Evolutionary conservation across 2,888 invertebrate genomes (phyloP).

Genomic region (Lamellibrachia satsuma): DNA sequence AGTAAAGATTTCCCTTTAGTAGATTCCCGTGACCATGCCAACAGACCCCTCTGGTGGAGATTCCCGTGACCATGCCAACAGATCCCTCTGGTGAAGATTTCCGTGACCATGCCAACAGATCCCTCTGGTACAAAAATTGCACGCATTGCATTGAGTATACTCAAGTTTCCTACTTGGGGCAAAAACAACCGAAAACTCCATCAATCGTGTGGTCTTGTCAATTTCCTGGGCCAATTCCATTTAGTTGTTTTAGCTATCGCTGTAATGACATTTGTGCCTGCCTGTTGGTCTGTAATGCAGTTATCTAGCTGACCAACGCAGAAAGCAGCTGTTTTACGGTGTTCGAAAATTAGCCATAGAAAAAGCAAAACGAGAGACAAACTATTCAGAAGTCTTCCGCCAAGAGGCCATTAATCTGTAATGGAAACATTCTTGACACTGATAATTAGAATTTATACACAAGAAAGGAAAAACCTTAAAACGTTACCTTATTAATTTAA

Average conservation of each 20-base stretch:
- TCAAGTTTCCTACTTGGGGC: neutral
- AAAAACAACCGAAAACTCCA: neutral
- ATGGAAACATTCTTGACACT: neutral
- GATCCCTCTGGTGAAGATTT: too few relatives aligned
- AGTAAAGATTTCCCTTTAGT: too few relatives aligned
- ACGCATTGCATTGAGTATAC: neutral
- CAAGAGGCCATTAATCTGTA: neutral
- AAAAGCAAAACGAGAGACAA: neutral
- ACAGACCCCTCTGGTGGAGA: too few relatives aligned
- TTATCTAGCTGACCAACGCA: neutral
- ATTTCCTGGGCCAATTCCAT: conserved; percentile 3
- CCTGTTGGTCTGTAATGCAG: neutral
- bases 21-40: too few relatives aligned
- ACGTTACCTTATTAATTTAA: neutral
- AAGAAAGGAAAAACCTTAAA: neutral
- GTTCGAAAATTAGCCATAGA: neutral
- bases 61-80: too few relatives aligned
- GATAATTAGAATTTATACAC: neutral
- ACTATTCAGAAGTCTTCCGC: neutral
- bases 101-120: too few relatives aligned
- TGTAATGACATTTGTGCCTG: neutral
- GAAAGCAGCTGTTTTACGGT: conserved; percentile 4
- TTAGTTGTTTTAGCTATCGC: neutral
- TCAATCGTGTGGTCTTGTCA: neutral
- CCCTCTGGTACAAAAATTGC: too few relatives aligned